Conservation (phyloP, 2,888 invertebrate genomes). For the Dendrolimus houi region DNA sequence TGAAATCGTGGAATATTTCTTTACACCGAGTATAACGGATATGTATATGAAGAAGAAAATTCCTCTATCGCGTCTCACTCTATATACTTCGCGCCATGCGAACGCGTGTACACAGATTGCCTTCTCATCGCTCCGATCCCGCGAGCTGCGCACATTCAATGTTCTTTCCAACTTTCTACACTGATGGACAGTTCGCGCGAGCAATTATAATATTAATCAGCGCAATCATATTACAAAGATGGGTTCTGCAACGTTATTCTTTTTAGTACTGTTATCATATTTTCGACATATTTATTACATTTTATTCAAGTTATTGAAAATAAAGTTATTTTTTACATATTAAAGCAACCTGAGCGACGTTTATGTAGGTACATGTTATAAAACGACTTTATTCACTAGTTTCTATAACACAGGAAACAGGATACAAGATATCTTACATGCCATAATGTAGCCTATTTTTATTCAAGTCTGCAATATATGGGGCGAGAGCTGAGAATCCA, state of each 20-base stretch:
- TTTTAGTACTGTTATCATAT: slow-evolving; percentile 20
- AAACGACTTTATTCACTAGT: not conserved
- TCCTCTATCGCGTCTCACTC: slow-evolving; percentile 56
- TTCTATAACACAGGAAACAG: no score
- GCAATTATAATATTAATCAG: slow-evolving; percentile 75
- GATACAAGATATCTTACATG: no score
- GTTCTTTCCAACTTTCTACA: slow-evolving; percentile 73
- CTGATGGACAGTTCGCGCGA: slow-evolving; percentile 66
- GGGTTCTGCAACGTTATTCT: slow-evolving; percentile 59
- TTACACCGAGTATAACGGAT: slow-evolving; percentile 1
- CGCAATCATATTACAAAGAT: slow-evolving; percentile 60
- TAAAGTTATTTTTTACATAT: not conserved
- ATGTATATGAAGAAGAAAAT: slow-evolving; percentile 4
- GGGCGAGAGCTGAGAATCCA: slow-evolving; percentile 46
- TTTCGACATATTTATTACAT: not conserved
- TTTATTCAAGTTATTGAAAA: not conserved
- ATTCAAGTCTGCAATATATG: slow-evolving; percentile 30
- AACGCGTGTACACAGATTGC: slow-evolving; percentile 26
- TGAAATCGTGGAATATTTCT: not conserved
- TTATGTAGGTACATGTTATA: not conserved
- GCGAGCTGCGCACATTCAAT: slow-evolving; percentile 32
- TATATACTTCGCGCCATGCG: slow-evolving; percentile 53
- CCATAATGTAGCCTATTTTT: not conserved
- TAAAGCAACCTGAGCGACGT: not conserved
- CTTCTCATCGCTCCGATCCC: slow-evolving; percentile 27